Evolutionary conservation across 2,113 vertebrate genomes (phyloP), one percentile per base, ranked within the genome.

Genomic region (Gila orcuttii): DNA sequence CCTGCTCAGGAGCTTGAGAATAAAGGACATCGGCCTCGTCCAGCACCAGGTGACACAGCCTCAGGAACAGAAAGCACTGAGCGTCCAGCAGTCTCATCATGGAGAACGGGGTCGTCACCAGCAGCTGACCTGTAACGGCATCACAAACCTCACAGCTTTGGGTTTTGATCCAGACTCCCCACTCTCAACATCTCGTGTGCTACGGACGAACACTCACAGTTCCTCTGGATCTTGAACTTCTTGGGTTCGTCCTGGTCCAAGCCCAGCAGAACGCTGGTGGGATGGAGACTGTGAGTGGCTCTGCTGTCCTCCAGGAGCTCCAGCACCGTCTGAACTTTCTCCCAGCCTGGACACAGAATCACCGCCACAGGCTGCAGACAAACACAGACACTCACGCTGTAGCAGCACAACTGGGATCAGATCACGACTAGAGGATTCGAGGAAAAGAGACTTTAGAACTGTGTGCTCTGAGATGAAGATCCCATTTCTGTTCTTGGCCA

Each of bases 331-430:
- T 96, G 95, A 42, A 95, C 97, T 88, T 96, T 98, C 92, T 95
- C 95, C 97, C 96, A 97, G 33, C 96, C 94, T 0, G 96, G 96
- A 91, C 97, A 99, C 39, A 99, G 87, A 79, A 99, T 91, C 84
- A 98, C 93, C 0, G 94, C 96, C 33, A 96, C 52, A 1, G 97
- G 97, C 98, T 99, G 91, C 1, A 89, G 0, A 91, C 0, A 90
- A 0, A 62, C 90, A 25, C 78, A 75, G 82, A 50, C 9, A 68
- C 15, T 31, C 8, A 64, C 28, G 25, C 13, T 64, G 5, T 62
- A 25, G 60, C n/a, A 28, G 60, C 33, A 31, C 47, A 28, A 82
- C 23, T 50, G 17, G 19, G 6, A 31, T 23, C 21, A 8, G 84
- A 85, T 21, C 28, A 33, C 2, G 52, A 21, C 52, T 21, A 57